Percentiles rank a stretch among this genome's conserved stretches.
Conservation (phyloP, 2,113 vertebrate genomes). For the Perca flavescens region DNA sequence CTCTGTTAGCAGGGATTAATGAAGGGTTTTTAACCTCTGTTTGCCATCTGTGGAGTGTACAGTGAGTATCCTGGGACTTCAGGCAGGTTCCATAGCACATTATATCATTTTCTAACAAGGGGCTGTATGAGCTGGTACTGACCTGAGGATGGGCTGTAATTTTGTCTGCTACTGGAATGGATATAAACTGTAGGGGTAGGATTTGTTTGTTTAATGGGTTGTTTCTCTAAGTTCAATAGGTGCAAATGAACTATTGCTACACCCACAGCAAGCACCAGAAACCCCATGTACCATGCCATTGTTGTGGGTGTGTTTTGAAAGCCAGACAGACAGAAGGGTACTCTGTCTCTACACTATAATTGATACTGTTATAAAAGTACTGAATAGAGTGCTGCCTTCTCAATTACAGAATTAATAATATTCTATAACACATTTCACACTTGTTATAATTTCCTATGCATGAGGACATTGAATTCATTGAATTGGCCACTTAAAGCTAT, state of each 20-base stretch:
- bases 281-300: background rate
- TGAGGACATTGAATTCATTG: conserved; percentile 14
- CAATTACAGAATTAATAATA: conserved; percentile 17
- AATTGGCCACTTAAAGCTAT: conserved; percentile 5
- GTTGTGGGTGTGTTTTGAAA: background rate
- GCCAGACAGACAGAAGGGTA: background rate
- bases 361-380: background rate
- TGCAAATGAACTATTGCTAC: conserved; percentile 1
- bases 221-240: background rate
- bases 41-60: conserved; percentile 61
- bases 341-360: background rate
- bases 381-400: conserved; percentile 4
- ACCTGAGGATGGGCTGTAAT: conserved; percentile 24
- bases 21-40: conserved; percentile 71
- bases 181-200: background rate
- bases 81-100: conserved; percentile 36
- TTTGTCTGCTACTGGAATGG: background rate
- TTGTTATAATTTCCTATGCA: conserved; percentile 28
- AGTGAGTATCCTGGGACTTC: conserved; percentile 66
- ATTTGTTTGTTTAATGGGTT: background rate
- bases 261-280: background rate
- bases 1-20: conserved; percentile 71
- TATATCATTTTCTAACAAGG: conserved; percentile 58
- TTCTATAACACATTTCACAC: conserved; percentile 43
- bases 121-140: conserved; percentile 18